phyloP scores from a whole-genome alignment of 2,797 vertebrate species.

The Cuculus canorus region DNA sequence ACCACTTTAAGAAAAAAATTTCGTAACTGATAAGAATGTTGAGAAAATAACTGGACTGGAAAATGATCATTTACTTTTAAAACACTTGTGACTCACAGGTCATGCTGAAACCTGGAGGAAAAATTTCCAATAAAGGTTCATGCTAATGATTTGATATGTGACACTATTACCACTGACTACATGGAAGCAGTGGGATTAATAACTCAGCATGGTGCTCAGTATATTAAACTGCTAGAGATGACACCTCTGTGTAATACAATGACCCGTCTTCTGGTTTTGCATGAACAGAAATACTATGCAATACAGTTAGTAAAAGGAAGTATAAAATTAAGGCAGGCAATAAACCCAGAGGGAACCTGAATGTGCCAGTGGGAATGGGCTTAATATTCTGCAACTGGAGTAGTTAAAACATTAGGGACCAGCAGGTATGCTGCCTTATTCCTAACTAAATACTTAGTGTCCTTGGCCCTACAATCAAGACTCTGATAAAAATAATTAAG shows the following conservation, averaged over 20 bases:
- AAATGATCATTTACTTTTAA: not conserved
- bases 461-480: not conserved
- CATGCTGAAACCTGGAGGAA: not conserved
- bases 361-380: not conserved
- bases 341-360: not conserved
- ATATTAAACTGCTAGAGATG: not conserved
- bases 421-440: not conserved
- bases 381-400: not conserved
- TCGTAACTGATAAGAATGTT: not conserved
- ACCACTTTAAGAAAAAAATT: not conserved
- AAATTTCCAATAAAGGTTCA: not conserved
- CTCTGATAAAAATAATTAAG: not conserved
- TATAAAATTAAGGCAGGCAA: not conserved
- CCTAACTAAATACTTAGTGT: not conserved
- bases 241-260: not conserved
- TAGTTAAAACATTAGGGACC: not conserved
- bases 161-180: not conserved
- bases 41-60: not conserved
- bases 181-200: not conserved
- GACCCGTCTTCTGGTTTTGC: not conserved
- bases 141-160: not conserved
- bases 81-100: not conserved
- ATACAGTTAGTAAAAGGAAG: not conserved
- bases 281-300: not conserved
- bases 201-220: not conserved